These are phyloP conservation scores for Acomys russatus DNA, from an alignment of 2,797 vertebrate genomes.

Conservation along the genomic window DNA sequence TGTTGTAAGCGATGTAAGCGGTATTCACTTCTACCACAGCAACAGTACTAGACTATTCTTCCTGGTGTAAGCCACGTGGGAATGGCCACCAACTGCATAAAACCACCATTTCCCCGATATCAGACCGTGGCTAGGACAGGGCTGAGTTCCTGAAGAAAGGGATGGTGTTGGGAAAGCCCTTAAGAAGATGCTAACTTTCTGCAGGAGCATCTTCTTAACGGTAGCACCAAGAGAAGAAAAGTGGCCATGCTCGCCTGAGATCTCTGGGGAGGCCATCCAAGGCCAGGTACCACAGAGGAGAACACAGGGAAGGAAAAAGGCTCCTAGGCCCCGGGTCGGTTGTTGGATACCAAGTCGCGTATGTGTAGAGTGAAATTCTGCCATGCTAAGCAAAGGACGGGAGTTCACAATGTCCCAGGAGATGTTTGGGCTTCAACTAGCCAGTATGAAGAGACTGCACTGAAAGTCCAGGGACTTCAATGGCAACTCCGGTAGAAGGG, in stretches of 20 bases:
- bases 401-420: not conserved
- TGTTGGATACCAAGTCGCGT: not conserved
- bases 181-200: not conserved
- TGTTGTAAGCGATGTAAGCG: too few species aligned
- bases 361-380: not conserved
- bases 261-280: slow-evolving; percentile 25
- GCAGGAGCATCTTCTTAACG: not conserved
- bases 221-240: not conserved
- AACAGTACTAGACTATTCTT: not conserved
- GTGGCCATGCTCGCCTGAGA: not conserved
- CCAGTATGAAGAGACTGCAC: not conserved
- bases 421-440: not conserved
- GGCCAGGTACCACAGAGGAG: not conserved
- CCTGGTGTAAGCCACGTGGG: not conserved
- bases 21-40: not conserved
- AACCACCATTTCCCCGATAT: not conserved
- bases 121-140: not conserved
- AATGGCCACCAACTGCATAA: not conserved
- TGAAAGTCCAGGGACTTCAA: slow-evolving; percentile 31
- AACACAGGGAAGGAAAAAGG: not conserved
- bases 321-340: not conserved
- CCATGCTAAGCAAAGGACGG: not conserved
- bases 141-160: not conserved
- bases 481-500: not conserved
- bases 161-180: not conserved